Evolutionary conservation across 2,888 invertebrate genomes (phyloP).

Genomic region (Drosophila siamana): DNA sequence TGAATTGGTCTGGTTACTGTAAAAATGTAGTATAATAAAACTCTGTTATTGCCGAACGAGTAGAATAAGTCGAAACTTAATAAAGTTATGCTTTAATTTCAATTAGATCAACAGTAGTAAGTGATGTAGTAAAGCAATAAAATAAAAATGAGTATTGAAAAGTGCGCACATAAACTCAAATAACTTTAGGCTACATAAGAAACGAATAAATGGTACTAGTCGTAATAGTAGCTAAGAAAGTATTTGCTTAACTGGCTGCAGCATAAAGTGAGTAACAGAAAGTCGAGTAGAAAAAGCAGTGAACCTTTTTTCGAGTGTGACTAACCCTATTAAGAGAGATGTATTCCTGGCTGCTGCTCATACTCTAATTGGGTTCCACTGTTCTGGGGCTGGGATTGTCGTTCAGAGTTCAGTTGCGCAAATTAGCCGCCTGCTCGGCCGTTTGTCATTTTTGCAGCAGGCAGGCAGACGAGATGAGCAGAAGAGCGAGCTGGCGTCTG

Average conservation of each 20-base stretch:
- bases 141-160: neutral
- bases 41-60: too few relatives aligned
- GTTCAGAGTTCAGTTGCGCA: conserved; percentile 54
- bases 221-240: neutral
- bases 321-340: conserved; percentile 1
- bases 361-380: conserved; percentile 45
- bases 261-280: too few relatives aligned
- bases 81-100: too few relatives aligned
- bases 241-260: neutral
- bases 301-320: neutral
- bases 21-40: too few relatives aligned
- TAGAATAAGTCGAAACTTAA: too few relatives aligned
- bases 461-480: conserved; percentile 17
- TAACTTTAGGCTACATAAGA: neutral
- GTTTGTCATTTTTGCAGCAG: conserved; percentile 52
- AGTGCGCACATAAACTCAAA: neutral
- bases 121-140: neutral
- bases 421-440: conserved; percentile 69
- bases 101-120: too few relatives aligned
- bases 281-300: neutral
- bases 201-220: too few relatives aligned
- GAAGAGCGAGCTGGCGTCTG: too few relatives aligned
- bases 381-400: conserved; percentile 33
- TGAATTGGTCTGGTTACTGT: neutral
- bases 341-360: conserved; percentile 1